These are phyloP conservation scores for Nanorana parkeri DNA, from an alignment of 2,113 vertebrate genomes.

Conservation along the genomic window DNA sequence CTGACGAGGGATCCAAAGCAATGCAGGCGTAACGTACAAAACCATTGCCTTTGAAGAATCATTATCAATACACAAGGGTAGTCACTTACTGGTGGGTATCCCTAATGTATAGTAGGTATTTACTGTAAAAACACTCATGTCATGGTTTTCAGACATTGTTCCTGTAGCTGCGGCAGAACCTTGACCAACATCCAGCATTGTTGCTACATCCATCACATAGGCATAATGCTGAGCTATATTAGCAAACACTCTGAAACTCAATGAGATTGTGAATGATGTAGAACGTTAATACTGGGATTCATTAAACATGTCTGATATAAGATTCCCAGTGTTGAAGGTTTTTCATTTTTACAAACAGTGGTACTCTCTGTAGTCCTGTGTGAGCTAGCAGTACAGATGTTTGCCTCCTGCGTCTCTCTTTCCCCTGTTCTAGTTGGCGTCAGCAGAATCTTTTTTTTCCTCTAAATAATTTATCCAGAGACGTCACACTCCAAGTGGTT, in stretches of 20 bases:
- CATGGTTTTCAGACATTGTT: too few species aligned
- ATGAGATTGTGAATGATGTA: not conserved
- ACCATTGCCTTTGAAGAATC: not conserved
- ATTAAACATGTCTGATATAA: not conserved
- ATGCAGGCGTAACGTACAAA: not conserved
- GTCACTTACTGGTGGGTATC: not conserved
- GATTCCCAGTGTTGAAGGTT: not conserved
- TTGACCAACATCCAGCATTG: too few species aligned
- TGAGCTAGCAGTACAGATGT: slow-evolving; percentile 2
- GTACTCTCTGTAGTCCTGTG: not conserved
- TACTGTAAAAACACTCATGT: too few species aligned
- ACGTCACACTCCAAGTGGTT: slow-evolving; percentile 41
- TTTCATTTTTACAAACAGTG: too few species aligned
- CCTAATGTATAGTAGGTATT: not conserved
- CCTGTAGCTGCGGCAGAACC: too few species aligned
- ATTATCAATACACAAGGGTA: not conserved
- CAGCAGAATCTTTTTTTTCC: slow-evolving; percentile 33
- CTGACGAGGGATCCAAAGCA: not conserved
- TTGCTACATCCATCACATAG: not conserved
- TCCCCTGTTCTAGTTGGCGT: not conserved
- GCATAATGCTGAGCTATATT: not conserved
- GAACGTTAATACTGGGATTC: not conserved
- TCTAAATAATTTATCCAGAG: slow-evolving; percentile 46
- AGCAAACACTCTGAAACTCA: not conserved
- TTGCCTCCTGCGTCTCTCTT: not conserved